Percentiles rank a stretch among this genome's conserved stretches.
Conservation (phyloP, 2,888 invertebrate species). For the Erebia epiphron region DNA sequence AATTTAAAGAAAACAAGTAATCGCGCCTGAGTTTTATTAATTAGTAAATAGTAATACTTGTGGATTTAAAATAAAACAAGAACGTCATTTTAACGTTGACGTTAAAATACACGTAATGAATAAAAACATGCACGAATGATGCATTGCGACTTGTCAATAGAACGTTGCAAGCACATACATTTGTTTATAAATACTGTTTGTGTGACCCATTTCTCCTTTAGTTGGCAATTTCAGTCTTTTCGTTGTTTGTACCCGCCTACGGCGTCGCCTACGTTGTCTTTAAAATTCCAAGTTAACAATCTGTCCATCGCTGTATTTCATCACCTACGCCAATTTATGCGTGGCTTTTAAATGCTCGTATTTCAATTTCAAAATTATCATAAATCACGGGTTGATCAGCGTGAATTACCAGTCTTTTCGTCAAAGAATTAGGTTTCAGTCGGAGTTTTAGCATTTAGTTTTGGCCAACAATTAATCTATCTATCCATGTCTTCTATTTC, state of each 20-base stretch:
- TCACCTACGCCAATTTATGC: neutral
- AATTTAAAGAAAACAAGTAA: too few relatives aligned
- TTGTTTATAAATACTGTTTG: conserved; percentile 14
- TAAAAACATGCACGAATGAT: neutral
- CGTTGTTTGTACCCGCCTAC: conserved; percentile 21
- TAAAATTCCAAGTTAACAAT: conserved; percentile 24
- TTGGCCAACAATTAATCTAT: too few relatives aligned
- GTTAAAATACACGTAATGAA: neutral
- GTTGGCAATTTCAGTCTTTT: conserved; percentile 21
- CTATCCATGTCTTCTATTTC: too few relatives aligned
- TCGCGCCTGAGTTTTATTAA: too few relatives aligned
- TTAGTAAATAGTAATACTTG: neutral
- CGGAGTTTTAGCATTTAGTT: neutral
- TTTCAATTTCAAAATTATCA: neutral
- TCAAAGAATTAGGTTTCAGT: neutral
- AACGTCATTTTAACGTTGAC: too few relatives aligned
- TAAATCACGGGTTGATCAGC: neutral
- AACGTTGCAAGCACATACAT: conserved; percentile 4
- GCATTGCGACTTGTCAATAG: neutral
- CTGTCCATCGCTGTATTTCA: conserved; percentile 1
- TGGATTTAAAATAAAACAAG: neutral
- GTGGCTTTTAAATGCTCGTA: conserved; percentile 3
- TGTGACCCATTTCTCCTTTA: conserved; percentile 29
- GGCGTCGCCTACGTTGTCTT: conserved; percentile 25
- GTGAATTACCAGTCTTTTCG: neutral